Evolutionary conservation across 2,797 vertebrate genomes (phyloP), one percentile per base, ranked within the genome.

Genomic region (Acanthopagrus latus): DNA sequence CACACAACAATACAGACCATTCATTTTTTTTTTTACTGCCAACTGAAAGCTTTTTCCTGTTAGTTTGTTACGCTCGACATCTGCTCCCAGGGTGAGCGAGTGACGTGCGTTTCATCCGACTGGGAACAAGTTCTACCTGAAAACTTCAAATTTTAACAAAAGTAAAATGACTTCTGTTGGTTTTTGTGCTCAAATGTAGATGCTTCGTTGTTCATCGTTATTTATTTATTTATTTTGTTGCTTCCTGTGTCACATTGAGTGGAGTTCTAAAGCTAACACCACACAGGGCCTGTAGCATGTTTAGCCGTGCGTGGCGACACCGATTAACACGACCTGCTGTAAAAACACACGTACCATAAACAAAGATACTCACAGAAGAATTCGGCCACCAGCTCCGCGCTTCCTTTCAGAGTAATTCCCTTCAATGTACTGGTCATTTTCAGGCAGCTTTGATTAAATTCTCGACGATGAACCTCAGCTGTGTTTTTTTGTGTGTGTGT

Each of bases 371-470:
- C 79, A 99, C 97, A 97, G 86, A 99, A 99, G 50, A 99, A 99
- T 84, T 99, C 97, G 0, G 97, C 96, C 16, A 98, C 97, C 1
- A 97, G 93, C 47, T 98, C 97, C 0, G 97, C 95, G 80, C 98
- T 99, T 13, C 97, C 97, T 48, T 97, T 96, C 23, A 98, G 92
- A 0, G 97, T 98, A 55, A 99, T 99, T 0, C 97, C 97, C 55
- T 95, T 94, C 60, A 95, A 3, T 0, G 94, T 95, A 76, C 95
- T 95, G 0, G 93, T 93, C 95, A 96, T 96, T 29, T 84, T 93
- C 50, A 2, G 0, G 1, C 16, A 7, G 9, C 38, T 54, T 52
- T 20, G 0, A 0, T 23, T 0, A 8, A 27, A 21, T 43, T 16
- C 17, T 29, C 20, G 1, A 60, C 16, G 66, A 23, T 3, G 13